phyloP scores from a whole-genome alignment of 2,113 vertebrate species.

The Hypomesus transpacificus region DNA sequence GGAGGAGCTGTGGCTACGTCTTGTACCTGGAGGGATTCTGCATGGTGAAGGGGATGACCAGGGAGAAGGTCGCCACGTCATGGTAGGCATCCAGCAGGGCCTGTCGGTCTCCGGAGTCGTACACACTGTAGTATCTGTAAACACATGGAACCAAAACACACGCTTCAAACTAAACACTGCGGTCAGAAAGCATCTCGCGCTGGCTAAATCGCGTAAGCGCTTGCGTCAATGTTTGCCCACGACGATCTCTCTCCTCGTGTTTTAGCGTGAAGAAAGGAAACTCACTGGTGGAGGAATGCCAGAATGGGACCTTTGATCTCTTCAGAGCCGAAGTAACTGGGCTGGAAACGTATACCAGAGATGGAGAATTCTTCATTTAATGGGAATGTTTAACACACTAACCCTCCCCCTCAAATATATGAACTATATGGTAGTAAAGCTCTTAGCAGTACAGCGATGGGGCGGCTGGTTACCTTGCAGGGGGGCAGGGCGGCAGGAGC shows the following conservation, averaged over 20 bases:
- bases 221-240: slow-evolving; percentile 28
- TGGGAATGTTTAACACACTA: neutral
- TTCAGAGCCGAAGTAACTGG: slow-evolving; percentile 74
- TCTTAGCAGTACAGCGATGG: neutral
- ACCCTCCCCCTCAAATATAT: too few species aligned
- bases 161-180: neutral
- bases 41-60: slow-evolving; percentile 59
- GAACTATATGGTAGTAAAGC: too few species aligned
- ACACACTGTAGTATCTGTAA: slow-evolving; percentile 71
- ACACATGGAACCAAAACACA: neutral
- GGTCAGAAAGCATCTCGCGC: neutral
- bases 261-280: slow-evolving; percentile 8
- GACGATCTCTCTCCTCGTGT: neutral
- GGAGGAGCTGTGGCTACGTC: neutral
- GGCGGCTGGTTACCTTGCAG: slow-evolving; percentile 65
- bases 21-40: slow-evolving; percentile 69
- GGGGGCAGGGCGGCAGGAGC: slow-evolving; percentile 68
- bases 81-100: slow-evolving; percentile 76
- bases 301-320: slow-evolving; percentile 71
- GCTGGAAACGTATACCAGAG: slow-evolving; percentile 44
- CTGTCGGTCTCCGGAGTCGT: slow-evolving; percentile 76
- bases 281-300: slow-evolving; percentile 76
- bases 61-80: slow-evolving; percentile 73
- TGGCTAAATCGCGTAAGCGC: too few species aligned
- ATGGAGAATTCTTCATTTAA: neutral